Base-by-base conservation (phyloP, 2,888 invertebrate species). In the Drosophila borborema region DNA sequence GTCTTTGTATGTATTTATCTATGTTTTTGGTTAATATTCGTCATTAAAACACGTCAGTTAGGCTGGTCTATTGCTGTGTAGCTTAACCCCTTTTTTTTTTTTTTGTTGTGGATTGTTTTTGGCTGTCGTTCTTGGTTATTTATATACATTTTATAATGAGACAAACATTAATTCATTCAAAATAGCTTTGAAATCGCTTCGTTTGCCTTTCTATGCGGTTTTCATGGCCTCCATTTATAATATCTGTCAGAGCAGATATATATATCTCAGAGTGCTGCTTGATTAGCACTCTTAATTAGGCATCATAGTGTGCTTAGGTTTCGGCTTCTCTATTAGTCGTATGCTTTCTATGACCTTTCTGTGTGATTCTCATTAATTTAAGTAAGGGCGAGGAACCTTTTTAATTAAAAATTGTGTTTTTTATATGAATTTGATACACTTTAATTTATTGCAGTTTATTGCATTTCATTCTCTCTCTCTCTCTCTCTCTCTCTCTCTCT, bases 21-120 rank as follows among this genome's bases (percentile, higher is more conserved):
- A 20, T 18, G 18, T 60, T 46, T 40, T 60, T 12, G 28, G 36
- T 14, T 8, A 4, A 38, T 14, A 60, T 60, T 49, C 49, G 49
- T 60, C 60, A 60, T 60, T 60, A 48, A 60, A 60, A 60, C 20
- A 36, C 43, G 12, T 45, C 23, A 16, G 36, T 38, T 18, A 23
- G 46, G 34, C 58, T 10, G 10, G 0, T 12, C 36, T 28, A 48
- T 40, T 34, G 53, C 23, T 3, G 40, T 3, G 40, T 16, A n/a
- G 48, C 38, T 3, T 10, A 31, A 9, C n/a, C 58, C 34, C 34
- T 8, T 18, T 28, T n/a, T 16, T 28, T 6, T 6, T 8, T 18
- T 28, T n/a, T 16, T 28, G 28, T 6, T 28, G 28, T 28, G 28
- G 20, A 40, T 60, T 60, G 48, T 49, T 31, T 20, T 10, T 45